phyloP scores from a whole-genome alignment of 2,888 invertebrate species.

The Pecten maximus region DNA sequence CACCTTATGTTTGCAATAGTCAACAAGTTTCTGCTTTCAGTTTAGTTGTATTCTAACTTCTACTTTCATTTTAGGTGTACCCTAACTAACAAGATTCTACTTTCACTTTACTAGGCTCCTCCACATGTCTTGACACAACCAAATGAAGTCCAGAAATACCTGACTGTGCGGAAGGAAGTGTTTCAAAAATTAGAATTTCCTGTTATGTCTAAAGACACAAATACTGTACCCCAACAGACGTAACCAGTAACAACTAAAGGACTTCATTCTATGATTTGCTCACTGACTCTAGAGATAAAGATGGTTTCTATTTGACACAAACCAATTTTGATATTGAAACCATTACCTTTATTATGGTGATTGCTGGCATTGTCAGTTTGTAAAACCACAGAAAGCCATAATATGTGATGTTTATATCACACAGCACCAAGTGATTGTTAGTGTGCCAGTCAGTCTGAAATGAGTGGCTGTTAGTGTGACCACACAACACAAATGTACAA shows the following conservation, averaged over 20 bases:
- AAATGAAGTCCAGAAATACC: conserved; percentile 87
- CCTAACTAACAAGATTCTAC: conserved; percentile 41
- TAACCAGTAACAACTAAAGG: not conserved
- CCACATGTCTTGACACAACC: conserved; percentile 87
- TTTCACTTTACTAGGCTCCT: conserved; percentile 83
- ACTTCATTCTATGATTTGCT: not conserved
- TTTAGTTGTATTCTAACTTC: conserved; percentile 30
- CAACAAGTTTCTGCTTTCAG: too few species aligned
- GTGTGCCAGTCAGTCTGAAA: too few species aligned
- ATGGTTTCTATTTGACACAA: not conserved
- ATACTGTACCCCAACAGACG: not conserved
- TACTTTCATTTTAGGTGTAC: not conserved
- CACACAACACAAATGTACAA: too few species aligned
- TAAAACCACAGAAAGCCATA: not conserved
- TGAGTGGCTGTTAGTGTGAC: too few species aligned
- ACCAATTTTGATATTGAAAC: not conserved
- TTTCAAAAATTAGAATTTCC: conserved; percentile 83
- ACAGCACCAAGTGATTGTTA: not conserved
- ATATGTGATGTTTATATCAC: not conserved
- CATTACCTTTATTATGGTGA: too few species aligned
- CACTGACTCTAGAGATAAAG: too few species aligned
- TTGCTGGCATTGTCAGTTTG: too few species aligned
- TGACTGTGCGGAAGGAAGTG: conserved; percentile 85
- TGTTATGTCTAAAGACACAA: not conserved
- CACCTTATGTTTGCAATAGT: not conserved